Conservation (phyloP, 1,140 invertebrate genomes). For the Bombus terrestris region DNA sequence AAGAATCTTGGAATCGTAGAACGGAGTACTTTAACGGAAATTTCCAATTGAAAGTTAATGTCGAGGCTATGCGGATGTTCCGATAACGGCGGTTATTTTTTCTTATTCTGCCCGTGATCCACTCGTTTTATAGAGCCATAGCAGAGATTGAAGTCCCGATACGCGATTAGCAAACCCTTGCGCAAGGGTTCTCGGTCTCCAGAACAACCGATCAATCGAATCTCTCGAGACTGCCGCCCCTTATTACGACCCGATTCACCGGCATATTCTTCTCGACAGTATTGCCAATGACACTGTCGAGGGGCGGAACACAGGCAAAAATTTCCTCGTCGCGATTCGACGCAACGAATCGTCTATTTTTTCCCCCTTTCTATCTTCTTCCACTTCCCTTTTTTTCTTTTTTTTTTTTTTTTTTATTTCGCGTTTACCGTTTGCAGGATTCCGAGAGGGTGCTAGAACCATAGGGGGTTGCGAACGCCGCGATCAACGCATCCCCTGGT, state of each 20-base stretch:
- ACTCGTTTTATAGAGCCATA: constrained; percentile 23
- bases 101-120: constrained; percentile 4
- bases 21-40: not conserved
- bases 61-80: not conserved
- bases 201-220: constrained; percentile 48
- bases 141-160: constrained; percentile 42
- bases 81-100: constrained; percentile 26
- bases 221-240: constrained; percentile 42
- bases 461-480: not conserved
- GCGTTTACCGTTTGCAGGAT: constrained; percentile 18
- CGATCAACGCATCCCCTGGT: constrained; percentile 24
- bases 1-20: not conserved
- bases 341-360: not conserved
- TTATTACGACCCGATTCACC: constrained; percentile 45
- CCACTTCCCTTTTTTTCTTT: no score
- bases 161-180: constrained; percentile 52
- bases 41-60: constrained; percentile 15
- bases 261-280: constrained; percentile 34
- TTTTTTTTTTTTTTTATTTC: constrained; percentile 23
- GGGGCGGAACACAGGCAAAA: constrained; percentile 3
- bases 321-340: constrained; percentile 26
- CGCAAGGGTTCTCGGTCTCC: constrained; percentile 45
- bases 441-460: not conserved
- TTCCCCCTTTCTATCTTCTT: not conserved
- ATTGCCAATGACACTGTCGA: constrained; percentile 27